These are phyloP conservation scores for Zeus faber DNA, from an alignment of 2,113 vertebrate genomes.

Conservation along the genomic window DNA sequence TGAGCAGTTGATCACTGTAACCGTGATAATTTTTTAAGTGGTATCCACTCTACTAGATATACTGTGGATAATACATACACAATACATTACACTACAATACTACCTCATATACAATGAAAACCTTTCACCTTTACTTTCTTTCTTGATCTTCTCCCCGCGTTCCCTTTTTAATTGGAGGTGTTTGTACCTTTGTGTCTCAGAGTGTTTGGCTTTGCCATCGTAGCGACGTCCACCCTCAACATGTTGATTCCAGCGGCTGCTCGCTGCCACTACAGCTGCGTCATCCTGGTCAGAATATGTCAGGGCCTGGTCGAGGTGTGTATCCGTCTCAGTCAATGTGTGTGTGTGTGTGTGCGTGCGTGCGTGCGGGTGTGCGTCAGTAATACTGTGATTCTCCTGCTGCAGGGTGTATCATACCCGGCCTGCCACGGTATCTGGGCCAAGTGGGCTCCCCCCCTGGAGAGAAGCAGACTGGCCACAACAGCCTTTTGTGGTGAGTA, in stretches of 20 bases:
- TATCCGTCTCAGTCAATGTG: neutral
- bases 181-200: conserved; percentile 60
- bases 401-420: conserved; percentile 90
- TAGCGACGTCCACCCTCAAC: conserved; percentile 89
- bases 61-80: too few relatives aligned
- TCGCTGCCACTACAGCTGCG: conserved; percentile 86
- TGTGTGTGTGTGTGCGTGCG: conserved; percentile 1
- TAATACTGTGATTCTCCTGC: conserved; percentile 6
- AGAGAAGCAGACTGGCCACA: conserved; percentile 85
- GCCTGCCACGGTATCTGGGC: conserved; percentile 93
- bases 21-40: too few relatives aligned
- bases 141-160: too few relatives aligned
- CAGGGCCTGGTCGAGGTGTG: conserved; percentile 92
- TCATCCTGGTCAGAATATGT: conserved; percentile 90
- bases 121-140: too few relatives aligned
- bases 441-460: conserved; percentile 85
- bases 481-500: conserved; percentile 84
- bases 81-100: too few relatives aligned
- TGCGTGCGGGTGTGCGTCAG: neutral
- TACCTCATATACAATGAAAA: too few relatives aligned
- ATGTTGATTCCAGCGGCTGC: conserved; percentile 92
- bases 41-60: too few relatives aligned
- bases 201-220: conserved; percentile 92
- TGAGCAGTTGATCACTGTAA: too few relatives aligned
- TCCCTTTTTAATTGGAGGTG: conserved; percentile 7